These are phyloP conservation scores for Tetrax tetrax DNA, from an alignment of 2,113 vertebrate genomes.

Conservation along the genomic window DNA sequence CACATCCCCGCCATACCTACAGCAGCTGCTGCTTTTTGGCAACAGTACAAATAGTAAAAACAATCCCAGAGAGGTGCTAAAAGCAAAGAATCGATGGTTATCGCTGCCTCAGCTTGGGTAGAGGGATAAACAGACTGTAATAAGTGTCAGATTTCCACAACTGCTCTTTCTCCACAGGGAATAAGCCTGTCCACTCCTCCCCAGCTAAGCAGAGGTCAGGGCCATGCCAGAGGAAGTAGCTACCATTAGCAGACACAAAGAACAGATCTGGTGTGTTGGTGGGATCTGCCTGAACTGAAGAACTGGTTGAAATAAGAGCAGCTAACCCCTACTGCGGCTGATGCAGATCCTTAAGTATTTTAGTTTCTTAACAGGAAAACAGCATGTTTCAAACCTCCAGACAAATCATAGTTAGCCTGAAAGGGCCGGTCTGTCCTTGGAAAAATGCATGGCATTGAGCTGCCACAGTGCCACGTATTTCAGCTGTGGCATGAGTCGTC, in stretches of 20 bases:
- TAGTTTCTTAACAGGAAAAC: not conserved
- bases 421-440: not conserved
- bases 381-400: not conserved
- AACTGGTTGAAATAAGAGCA: not conserved
- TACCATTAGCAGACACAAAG: not conserved
- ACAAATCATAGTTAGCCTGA: not conserved
- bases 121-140: constrained; percentile 12
- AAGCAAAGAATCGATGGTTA: constrained; percentile 26
- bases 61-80: constrained; percentile 42
- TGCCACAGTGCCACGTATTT: fast-evolving
- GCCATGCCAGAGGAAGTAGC: not conserved
- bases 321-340: not conserved
- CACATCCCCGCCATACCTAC: not conserved
- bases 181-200: not conserved
- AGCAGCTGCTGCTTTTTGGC: constrained; percentile 38
- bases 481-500: not conserved
- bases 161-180: not conserved
- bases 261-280: not conserved
- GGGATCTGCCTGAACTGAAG: not conserved
- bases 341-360: not conserved
- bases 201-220: not conserved
- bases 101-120: not conserved
- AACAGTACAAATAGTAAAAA: not conserved
- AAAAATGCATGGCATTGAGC: not conserved
- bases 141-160: constrained; percentile 25